Base-by-base conservation (phyloP, 2,797 vertebrate species). In the Lepidocolaptes lacrymiger region DNA sequence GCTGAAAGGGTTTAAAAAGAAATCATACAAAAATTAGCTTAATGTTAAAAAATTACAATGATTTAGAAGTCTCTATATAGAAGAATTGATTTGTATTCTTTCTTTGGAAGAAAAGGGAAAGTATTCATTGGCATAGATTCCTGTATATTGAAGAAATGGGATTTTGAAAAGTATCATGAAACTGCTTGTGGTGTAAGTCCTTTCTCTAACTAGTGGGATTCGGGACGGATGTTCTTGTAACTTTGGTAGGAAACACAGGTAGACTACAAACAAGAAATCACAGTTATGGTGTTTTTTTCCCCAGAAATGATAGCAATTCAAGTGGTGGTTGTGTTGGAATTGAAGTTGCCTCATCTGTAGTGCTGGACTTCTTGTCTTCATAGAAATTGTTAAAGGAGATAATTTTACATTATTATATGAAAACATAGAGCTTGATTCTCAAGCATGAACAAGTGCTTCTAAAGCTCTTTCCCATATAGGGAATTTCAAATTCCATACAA, bases 311-410 rank as follows among this genome's bases (percentile, higher is more conserved):
- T 64, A 68, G 3, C 28, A 77, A 6, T 68, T 86, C 12, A 16
- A 3, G 2, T 36, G 8, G 4, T 43, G 3, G 10, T 36, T 58
- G 48, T 14, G 34, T 2, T 34, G 11, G 6, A 4, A 14, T 26
- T 64, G 37, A 86, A 80, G 3, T 30, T 64, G 3, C 4, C 10
- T 75, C 12, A 39, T 46, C n/a, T 72, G 7, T 46, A 62, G 9
- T 49, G 3, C 3, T 64, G 32, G 4, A 19, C 5, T 72, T 67
- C 13, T 15, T 77, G 19, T 27, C 13, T 68, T 86, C 17, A 32
- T 2, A 51, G 15, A 86, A 66, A 66, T 36, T 48, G 32, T 32
- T 75, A 51, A 68, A 63, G 2, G 6, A 54, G 1, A 12, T 8
- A 18, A 51, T 55, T 74, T 37, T 46, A 23, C 34, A 62, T 52